Evolutionary conservation across 1,140 invertebrate species (phyloP).

Genomic region (Chironomus tepperi): DNA sequence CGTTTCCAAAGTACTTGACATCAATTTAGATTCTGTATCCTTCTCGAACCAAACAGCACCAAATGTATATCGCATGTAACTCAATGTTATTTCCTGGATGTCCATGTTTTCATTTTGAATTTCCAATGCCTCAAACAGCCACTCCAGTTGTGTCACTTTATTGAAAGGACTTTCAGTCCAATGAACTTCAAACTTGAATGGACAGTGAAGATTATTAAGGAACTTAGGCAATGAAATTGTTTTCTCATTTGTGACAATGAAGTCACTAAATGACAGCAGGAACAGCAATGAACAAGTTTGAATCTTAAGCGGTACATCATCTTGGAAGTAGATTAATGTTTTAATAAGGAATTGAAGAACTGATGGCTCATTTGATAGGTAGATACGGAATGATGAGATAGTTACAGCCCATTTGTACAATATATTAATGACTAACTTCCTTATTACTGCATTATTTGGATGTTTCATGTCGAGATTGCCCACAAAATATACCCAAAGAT

Average conservation of each 20-base stretch:
- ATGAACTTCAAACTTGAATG: neutral
- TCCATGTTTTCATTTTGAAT: neutral
- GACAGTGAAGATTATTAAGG: neutral
- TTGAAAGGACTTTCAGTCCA: neutral
- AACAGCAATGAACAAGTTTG: neutral
- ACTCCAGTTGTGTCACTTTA: neutral
- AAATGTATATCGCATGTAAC: neutral
- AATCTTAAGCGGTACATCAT: neutral
- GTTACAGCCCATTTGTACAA: neutral
- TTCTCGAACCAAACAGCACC: neutral
- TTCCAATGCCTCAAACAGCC: neutral
- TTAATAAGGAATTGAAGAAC: neutral
- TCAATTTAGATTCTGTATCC: neutral
- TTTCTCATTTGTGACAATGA: neutral
- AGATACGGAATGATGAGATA: neutral
- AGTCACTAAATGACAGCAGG: neutral
- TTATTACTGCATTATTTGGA: neutral
- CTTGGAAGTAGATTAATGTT: neutral
- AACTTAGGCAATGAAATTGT: neutral
- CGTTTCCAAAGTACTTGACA: neutral
- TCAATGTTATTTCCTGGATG: neutral
- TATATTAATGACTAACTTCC: neutral
- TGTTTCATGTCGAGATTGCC: neutral
- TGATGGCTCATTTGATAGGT: neutral
- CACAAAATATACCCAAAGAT: neutral